Base-by-base conservation (phyloP, 2,113 vertebrate genomes). In the Coptodon rendalli region DNA sequence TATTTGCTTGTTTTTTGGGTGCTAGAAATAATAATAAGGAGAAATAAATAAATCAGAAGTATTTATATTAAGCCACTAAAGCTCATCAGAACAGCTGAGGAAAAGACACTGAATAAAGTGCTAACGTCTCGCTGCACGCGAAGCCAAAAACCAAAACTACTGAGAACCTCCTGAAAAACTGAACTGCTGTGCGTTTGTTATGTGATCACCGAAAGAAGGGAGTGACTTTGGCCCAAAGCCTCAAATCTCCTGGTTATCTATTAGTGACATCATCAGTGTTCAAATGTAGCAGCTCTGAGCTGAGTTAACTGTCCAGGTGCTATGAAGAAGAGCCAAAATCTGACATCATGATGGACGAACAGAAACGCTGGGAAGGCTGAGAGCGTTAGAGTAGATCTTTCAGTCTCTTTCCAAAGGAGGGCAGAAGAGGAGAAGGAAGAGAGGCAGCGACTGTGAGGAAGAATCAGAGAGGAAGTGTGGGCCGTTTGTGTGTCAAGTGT, bases 371-470 rank as follows among this genome's bases (percentile, higher is more conserved):
- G 56, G 82, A 80, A 43, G 52, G 36, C 82, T 4, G 88, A 13
- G 17, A 27, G 14, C 11, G 81, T 27, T 10, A 29, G 66, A 86
- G 86, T 71, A 83, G 92, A 93, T 89, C 93, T 92, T 93, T 84
- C 89, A 90, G 87, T 80, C 16, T 94, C 87, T 93, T 95, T 97
- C 96, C 96, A 93, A 95, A 92, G 96, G 95, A 94, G 96, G 91
- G 96, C 96, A 97, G 97, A 91, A 96, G 96, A 97, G 96, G 95
- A 96, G 95, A 96, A 95, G 95, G 90, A 94, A 91, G 92, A 87
- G 59, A 87, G 22, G 83, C 82, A 38, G 86, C 6, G 9, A 81
- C 56, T 89, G 48, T 0, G 38, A 89, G 56, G 86, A 57, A 9
- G 57, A 81, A 50, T 52, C 80, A 59, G 27, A 83, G 48, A 89